phyloP scores from a whole-genome alignment of 2,888 invertebrate species.

The Athalia cordata region DNA sequence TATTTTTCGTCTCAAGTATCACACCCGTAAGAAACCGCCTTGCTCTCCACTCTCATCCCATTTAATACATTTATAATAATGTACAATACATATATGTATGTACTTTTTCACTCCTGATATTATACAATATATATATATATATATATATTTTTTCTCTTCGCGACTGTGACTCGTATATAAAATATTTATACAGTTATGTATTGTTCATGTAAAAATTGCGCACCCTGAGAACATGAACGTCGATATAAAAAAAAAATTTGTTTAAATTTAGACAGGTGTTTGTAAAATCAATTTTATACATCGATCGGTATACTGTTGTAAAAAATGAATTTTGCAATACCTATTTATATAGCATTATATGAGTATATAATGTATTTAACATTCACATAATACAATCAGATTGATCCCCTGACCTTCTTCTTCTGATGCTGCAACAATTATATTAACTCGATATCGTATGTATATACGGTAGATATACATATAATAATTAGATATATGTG shows the following conservation, averaged over 20 bases:
- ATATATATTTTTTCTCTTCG: too few species aligned
- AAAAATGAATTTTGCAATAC: too few species aligned
- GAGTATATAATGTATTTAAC: too few species aligned
- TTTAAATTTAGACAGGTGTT: too few species aligned
- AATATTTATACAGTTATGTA: neutral
- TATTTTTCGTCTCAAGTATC: too few species aligned
- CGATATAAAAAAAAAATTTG: neutral
- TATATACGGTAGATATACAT: neutral
- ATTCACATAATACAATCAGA: neutral
- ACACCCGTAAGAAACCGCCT: too few species aligned
- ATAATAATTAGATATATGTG: neutral
- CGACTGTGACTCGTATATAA: too few species aligned
- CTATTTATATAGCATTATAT: too few species aligned
- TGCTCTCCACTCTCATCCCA: too few species aligned
- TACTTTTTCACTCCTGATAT: neutral
- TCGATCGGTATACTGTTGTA: neutral
- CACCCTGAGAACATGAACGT: conserved; percentile 47
- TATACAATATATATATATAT: neutral
- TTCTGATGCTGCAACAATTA: neutral
- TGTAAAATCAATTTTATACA: conserved; percentile 1
- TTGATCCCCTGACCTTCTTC: neutral
- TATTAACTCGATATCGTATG: neutral
- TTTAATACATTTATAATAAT: too few species aligned
- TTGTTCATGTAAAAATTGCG: conserved; percentile 45
- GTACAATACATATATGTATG: too few species aligned